Evolutionary conservation across 2,888 invertebrate species (phyloP), one percentile per base, ranked within the genome.

Genomic region (Zygogramma bicolorata): DNA sequence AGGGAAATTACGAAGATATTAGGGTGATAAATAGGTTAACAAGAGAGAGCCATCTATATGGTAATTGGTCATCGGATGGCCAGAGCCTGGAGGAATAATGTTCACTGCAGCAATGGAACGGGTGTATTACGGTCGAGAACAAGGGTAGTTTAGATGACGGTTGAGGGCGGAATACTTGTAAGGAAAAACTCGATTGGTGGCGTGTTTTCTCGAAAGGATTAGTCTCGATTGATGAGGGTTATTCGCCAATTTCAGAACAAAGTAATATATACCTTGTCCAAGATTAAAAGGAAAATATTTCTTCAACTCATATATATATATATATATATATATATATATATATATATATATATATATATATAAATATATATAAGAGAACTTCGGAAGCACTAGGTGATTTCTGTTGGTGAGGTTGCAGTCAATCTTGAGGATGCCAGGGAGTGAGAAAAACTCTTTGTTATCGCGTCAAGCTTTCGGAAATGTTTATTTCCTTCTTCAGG

Each of bases 41-140:
- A 49, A 65, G 46, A 53, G 65, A 65, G 65, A 60, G 70, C 58
- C 58, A 72, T 72, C 68, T 72, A 72, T 72, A 72, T 68, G 68
- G 68, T 72, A 72, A 72, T 69, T 68, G 72, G 53, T 65, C 65
- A 69, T 68, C 65, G 46, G 49, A 31, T n/a, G 34, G 57, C 27
- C 49, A 38, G 65, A 6, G 49, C 59, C 65, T 60, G 53, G 53
- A 59, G 59, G 63, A 60, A 65, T 53, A 70, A 65, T 70, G 65
- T 70, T 70, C 62, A 70, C 70, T 38, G 53, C 49, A 49, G 65
- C 65, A 65, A 70, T 70, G 57, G 27, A 8, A 27, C 13, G 22
- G 25, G n/a, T 42, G 15, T 42, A 42, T 42, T 18, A 18, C 42
- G n/a, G n/a, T 22, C 27, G 15, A n/a, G n/a, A 27, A 53, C 27